These are phyloP conservation scores for Mactromeris polynyma DNA, from an alignment of 2,888 invertebrate species.

Conservation along the genomic window DNA sequence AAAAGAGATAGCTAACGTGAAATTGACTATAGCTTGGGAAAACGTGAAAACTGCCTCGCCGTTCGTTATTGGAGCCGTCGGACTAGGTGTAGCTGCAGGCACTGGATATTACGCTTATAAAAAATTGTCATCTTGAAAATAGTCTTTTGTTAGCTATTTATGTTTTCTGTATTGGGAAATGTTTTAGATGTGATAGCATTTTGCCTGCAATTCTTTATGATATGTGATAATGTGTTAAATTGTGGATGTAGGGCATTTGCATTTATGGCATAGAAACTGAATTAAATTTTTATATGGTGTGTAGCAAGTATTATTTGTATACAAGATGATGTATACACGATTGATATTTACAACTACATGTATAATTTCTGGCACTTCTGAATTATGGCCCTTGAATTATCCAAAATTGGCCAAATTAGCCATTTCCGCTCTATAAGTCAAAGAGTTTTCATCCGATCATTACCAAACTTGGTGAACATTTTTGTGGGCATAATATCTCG, in stretches of 20 bases:
- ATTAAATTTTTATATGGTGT: background rate
- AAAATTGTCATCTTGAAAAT: slow-evolving; percentile 42
- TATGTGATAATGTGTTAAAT: background rate
- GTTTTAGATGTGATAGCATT: background rate
- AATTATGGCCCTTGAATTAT: too few species aligned
- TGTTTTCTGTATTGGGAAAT: background rate
- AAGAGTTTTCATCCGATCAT: too few species aligned
- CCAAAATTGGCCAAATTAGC: too few species aligned
- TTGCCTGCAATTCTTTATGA: background rate
- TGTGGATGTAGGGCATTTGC: background rate
- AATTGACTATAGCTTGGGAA: slow-evolving; percentile 79
- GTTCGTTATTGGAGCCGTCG: slow-evolving; percentile 72
- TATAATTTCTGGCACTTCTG: background rate
- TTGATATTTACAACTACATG: background rate
- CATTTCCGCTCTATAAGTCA: too few species aligned
- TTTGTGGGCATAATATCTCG: too few species aligned
- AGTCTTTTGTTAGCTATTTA: background rate
- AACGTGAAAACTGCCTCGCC: slow-evolving; percentile 79
- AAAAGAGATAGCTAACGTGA: slow-evolving; percentile 76
- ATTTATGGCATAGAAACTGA: background rate
- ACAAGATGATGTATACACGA: too few species aligned
- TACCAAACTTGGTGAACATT: too few species aligned
- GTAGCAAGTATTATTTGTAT: background rate
- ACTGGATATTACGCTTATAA: slow-evolving; percentile 72
- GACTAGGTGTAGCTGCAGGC: slow-evolving; percentile 71